phyloP scores from a whole-genome alignment of 2,888 invertebrate genomes.

The Cephus pulcher region DNA sequence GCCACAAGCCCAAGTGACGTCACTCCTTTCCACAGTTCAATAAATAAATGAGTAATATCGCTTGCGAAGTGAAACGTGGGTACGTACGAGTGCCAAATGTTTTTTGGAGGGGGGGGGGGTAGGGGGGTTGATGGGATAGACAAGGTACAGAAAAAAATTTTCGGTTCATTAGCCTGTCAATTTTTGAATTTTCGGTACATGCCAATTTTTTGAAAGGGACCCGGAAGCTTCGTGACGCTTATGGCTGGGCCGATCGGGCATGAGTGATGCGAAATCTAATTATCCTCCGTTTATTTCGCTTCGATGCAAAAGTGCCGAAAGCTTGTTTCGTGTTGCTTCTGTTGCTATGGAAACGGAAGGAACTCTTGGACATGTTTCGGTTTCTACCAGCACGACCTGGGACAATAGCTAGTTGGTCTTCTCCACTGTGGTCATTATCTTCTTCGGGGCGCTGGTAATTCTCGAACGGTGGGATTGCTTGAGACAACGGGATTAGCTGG shows the following conservation, averaged over 20 bases:
- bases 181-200: constrained; percentile 24
- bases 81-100: background rate
- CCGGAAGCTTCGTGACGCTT: background rate
- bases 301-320: constrained; percentile 19
- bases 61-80: background rate
- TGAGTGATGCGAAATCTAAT: constrained; percentile 24
- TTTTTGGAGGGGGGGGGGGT: background rate
- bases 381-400: background rate
- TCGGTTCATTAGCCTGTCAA: constrained; percentile 34
- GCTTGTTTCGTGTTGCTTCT: background rate
- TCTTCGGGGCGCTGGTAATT: constrained; percentile 13
- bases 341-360: constrained; percentile 1
- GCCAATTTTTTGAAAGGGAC: background rate
- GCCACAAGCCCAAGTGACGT: background rate
- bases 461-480: constrained; percentile 18
- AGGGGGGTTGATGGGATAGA: background rate
- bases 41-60: background rate
- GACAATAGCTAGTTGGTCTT: background rate
- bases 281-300: constrained; percentile 51
- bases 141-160: background rate
- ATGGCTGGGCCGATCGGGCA: background rate
- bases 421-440: background rate
- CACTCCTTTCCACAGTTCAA: background rate
- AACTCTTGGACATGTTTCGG: background rate
- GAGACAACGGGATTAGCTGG: constrained; percentile 50